phyloP scores from a whole-genome alignment of 37 sponge, comb jelly and placozoan genomes.

The Ephydatia muelleri region DNA sequence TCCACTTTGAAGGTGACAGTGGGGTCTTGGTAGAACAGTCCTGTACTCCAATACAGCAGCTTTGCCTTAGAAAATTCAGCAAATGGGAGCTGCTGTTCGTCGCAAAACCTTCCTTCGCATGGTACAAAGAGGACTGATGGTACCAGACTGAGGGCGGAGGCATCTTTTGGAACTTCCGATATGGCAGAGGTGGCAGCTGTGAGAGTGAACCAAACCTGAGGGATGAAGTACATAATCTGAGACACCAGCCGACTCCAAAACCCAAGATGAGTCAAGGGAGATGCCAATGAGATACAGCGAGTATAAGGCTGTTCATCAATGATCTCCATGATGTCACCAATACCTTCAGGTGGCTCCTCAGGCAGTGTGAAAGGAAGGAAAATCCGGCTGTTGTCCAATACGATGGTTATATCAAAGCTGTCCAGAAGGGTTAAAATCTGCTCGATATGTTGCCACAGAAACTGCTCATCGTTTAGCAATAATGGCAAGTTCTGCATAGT shows the following conservation, averaged over 20 bases:
- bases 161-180: neutral
- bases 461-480: slow-evolving; percentile 25
- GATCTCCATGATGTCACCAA: neutral
- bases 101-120: too few species aligned
- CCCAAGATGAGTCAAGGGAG: slow-evolving; percentile 62
- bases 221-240: slow-evolving; percentile 65
- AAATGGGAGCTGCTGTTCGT: neutral
- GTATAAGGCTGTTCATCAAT: slow-evolving; percentile 7
- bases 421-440: slow-evolving; percentile 72
- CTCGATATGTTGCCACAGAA: slow-evolving; percentile 37
- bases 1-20: slow-evolving; percentile 52
- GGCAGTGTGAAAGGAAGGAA: slow-evolving; percentile 88
- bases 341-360: slow-evolving; percentile 33
- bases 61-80: neutral
- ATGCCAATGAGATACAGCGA: slow-evolving; percentile 46
- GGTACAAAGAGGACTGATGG: neutral
- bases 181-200: neutral
- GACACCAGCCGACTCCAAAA: slow-evolving; percentile 91
- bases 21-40: slow-evolving; percentile 54
- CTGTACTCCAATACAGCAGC: slow-evolving; percentile 64
- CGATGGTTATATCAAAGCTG: slow-evolving; percentile 83
- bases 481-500: neutral
- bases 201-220: slow-evolving; percentile 37
- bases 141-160: neutral
- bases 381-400: slow-evolving; percentile 74